A percentile compares a stretch with the other conserved stretches of the same genome.
Evolutionary conservation across 2,113 vertebrate genomes (phyloP).

Genomic region (Sylvietta virens): DNA sequence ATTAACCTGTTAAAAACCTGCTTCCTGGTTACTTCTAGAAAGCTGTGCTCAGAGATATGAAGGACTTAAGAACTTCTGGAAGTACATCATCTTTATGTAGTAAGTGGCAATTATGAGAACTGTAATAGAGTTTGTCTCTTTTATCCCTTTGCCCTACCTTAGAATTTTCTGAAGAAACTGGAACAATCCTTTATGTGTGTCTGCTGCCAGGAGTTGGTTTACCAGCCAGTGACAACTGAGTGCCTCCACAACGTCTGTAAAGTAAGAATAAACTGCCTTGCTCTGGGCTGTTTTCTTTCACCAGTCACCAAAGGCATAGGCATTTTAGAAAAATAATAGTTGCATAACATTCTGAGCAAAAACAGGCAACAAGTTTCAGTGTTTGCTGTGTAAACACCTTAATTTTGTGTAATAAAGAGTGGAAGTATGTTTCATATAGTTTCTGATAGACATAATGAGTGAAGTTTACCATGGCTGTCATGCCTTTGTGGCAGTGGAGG

Average conservation of each 20-base stretch:
- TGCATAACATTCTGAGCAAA: neutral
- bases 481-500: neutral
- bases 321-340: neutral
- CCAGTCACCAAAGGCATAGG: neutral
- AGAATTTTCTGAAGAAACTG: slow-evolving; percentile 97
- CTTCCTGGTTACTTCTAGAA: neutral
- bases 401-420: neutral
- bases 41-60: neutral
- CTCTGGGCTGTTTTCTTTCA: neutral
- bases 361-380: neutral
- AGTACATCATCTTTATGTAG: neutral
- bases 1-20: neutral
- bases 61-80: neutral
- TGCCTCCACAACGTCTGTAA: slow-evolving; percentile 98
- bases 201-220: slow-evolving; percentile 97
- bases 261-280: slow-evolving; percentile 71
- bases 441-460: neutral
- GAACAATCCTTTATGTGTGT: slow-evolving; percentile 98
- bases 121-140: neutral
- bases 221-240: slow-evolving; percentile 92
- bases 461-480: neutral
- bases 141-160: slow-evolving; percentile 3
- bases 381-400: neutral
- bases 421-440: neutral
- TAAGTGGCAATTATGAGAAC: neutral